Evolutionary conservation across 2,888 invertebrate genomes (phyloP).

Genomic region (Trachelus tabidus): DNA sequence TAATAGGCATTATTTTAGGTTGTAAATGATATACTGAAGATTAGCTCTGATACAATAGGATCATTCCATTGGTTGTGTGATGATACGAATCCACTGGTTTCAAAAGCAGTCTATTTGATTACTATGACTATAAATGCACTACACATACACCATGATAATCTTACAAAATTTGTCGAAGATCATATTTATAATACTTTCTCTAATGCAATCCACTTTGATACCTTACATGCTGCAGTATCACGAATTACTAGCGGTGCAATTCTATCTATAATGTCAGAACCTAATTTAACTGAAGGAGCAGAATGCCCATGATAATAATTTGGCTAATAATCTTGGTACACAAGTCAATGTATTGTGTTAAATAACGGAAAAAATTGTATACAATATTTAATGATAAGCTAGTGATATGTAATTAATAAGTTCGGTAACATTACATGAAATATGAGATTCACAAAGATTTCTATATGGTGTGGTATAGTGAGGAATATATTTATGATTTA

Average conservation of each 20-base stretch:
- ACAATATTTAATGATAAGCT: not conserved
- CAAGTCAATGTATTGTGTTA: not conserved
- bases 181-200: slow-evolving; percentile 58
- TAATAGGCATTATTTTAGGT: slow-evolving; percentile 37
- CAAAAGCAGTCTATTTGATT: slow-evolving; percentile 64
- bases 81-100: slow-evolving; percentile 66
- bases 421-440: not conserved
- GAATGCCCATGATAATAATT: not conserved
- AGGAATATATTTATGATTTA: not conserved
- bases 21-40: slow-evolving; percentile 48
- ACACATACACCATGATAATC: slow-evolving; percentile 33
- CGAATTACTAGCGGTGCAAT: slow-evolving; percentile 64
- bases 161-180: slow-evolving; percentile 54
- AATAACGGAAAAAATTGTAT: not conserved
- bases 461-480: not conserved
- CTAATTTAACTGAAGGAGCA: slow-evolving; percentile 19
- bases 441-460: not conserved
- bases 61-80: slow-evolving; percentile 73
- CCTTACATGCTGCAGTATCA: slow-evolving; percentile 65
- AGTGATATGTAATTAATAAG: not conserved
- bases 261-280: slow-evolving; percentile 51
- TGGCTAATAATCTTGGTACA: not conserved
- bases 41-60: slow-evolving; percentile 53
- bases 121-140: slow-evolving; percentile 58
- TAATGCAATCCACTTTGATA: slow-evolving; percentile 61